These are phyloP conservation scores for Drosophila melanocephala DNA, from an alignment of 2,888 invertebrate genomes.

Conservation along the genomic window DNA sequence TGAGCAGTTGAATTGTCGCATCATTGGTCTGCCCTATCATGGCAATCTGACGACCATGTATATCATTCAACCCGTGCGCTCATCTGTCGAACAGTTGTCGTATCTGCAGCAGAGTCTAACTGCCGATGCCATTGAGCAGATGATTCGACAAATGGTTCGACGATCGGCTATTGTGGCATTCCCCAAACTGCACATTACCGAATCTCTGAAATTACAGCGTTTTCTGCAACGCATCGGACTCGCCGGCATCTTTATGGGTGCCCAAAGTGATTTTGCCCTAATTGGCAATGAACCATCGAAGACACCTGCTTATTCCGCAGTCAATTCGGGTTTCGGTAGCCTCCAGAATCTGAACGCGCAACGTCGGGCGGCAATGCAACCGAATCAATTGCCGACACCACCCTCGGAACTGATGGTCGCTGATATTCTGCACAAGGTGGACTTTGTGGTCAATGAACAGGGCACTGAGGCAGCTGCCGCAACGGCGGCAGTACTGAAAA, in stretches of 20 bases:
- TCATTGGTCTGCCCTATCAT: conserved; percentile 89
- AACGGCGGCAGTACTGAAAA: conserved; percentile 87
- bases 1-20: conserved; percentile 86
- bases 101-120: conserved; percentile 86
- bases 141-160: conserved; percentile 82
- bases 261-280: conserved; percentile 89
- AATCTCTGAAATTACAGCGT: conserved; percentile 26
- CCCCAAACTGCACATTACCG: conserved; percentile 90
- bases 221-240: conserved; percentile 88
- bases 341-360: conserved; percentile 87
- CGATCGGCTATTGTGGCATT: conserved; percentile 87
- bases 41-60: conserved; percentile 88
- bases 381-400: conserved; percentile 67
- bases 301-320: neutral
- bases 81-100: conserved; percentile 85
- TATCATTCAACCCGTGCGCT: conserved; percentile 87
- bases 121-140: conserved; percentile 84
- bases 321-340: conserved; percentile 23
- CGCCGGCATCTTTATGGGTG: conserved; percentile 88
- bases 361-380: conserved; percentile 87
- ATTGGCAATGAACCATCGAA: conserved; percentile 84
- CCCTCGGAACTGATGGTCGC: conserved; percentile 86
- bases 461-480: conserved; percentile 90
- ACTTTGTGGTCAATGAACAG: conserved; percentile 88
- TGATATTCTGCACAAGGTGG: conserved; percentile 88